Evolutionary conservation across 2,113 vertebrate species (phyloP), one percentile per base, ranked within the genome.

Genomic region (Sturnus vulgaris): DNA sequence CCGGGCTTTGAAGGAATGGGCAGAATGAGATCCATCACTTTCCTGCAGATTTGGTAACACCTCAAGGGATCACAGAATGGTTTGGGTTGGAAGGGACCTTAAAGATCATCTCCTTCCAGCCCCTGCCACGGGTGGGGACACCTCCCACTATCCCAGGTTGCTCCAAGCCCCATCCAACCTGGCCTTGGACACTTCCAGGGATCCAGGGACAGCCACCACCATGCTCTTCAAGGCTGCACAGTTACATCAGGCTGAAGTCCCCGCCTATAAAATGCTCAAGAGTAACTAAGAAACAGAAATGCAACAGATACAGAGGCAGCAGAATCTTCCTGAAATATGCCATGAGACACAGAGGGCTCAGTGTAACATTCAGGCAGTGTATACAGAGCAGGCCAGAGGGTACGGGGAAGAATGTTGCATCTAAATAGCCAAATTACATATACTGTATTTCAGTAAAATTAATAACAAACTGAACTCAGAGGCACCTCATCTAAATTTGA

Each of bases 401-500:
- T 16, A 95, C 7, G 11, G 50, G 20, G 37, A 88, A 86, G 52
- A 70, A 84, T 56, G 40, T 42, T 82, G 83, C 90, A 94, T 75
- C 80, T 88, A 93, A 94, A 93, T 81, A 75, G 86, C 57, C 77
- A 82, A 88, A 94, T 96, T 95, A 94, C 53, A 55, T 42, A 71
- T 33, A 83, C 64, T 56, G 69, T 83, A 83, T 92, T 90, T 90
- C 75, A 95, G 82, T 21, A 83, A 90, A 96, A 95, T 85, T 92
- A 88, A 91, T 64, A 73, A 60, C 6, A 4, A 90, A 75, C 59
- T 60, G 78, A 95, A 96, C 84, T 95, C 82, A 46, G 61, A 90
- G 56, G 76, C 61, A 89, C 82, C 68, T 92, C 79, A 92, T 91
- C 85, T 92, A 92, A 93, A 96, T 94, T 37, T 88, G 94, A 91